Conservation (phyloP, 2,113 vertebrate genomes). For the Podiceps cristatus region DNA sequence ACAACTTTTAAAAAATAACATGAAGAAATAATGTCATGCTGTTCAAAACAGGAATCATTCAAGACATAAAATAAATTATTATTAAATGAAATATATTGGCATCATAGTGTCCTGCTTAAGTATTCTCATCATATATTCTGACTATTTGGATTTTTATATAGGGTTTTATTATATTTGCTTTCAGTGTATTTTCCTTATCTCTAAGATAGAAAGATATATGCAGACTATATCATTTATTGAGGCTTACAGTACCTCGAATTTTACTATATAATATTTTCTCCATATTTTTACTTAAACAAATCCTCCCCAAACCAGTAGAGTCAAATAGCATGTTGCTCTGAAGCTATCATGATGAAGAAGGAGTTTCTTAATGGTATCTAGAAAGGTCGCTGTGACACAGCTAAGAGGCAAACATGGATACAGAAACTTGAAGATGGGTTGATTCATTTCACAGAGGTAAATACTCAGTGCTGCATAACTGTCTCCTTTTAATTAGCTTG, state of each 20-base stretch:
- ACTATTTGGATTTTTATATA: background rate
- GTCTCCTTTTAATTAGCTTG: constrained; percentile 81
- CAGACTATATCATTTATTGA: background rate
- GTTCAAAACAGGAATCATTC: background rate
- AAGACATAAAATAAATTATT: background rate
- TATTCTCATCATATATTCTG: background rate
- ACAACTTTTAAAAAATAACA: fast-evolving
- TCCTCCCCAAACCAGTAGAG: background rate
- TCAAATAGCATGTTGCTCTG: background rate
- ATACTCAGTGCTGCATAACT: constrained; percentile 68
- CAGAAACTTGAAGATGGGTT: constrained; percentile 63
- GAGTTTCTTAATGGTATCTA: constrained; percentile 35
- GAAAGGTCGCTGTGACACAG: constrained; percentile 69
- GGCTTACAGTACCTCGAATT: background rate
- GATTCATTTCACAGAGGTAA: constrained; percentile 78
- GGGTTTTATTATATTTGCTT: background rate
- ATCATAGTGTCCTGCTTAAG: background rate
- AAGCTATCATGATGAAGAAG: constrained; percentile 11
- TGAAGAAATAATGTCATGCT: background rate
- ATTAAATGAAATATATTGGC: background rate
- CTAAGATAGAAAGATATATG: background rate
- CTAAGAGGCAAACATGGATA: constrained; percentile 59
- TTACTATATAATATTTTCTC: background rate
- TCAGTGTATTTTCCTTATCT: background rate
- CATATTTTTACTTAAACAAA: background rate